Evolutionary conservation across 2,113 vertebrate species (phyloP).

Genomic region (Zosterops borbonicus): DNA sequence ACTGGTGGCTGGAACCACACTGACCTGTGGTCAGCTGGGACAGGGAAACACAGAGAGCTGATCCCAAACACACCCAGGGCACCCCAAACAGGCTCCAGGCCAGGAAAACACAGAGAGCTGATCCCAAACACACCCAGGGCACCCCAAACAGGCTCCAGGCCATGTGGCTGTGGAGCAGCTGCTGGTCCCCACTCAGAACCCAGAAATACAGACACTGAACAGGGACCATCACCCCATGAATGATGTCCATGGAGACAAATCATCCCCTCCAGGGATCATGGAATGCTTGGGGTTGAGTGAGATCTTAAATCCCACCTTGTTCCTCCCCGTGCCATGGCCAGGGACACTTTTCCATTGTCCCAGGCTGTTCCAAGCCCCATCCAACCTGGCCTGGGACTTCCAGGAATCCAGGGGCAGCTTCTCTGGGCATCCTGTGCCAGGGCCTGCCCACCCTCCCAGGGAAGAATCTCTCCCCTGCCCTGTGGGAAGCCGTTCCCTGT

Average conservation of each 20-base stretch:
- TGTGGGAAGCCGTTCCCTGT: not conserved
- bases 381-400: not conserved
- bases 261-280: not conserved
- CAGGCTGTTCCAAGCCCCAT: not conserved
- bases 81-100: too few species aligned
- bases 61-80: too few species aligned
- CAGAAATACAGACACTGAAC: not conserved
- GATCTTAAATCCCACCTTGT: not conserved
- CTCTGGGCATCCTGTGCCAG: not conserved
- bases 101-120: too few species aligned
- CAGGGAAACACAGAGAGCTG: rapidly evolving
- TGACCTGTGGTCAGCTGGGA: not conserved
- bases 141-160: too few species aligned
- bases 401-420: not conserved
- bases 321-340: not conserved
- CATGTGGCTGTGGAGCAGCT: not conserved
- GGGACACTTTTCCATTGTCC: rapidly evolving
- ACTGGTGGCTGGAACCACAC: not conserved
- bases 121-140: too few species aligned
- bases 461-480: not conserved
- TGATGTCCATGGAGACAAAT: not conserved
- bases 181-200: not conserved
- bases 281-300: not conserved
- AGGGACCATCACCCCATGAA: not conserved
- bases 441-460: not conserved